Conservation (phyloP, 2,797 vertebrate genomes). For the Sebastes ruberrimus region DNA sequence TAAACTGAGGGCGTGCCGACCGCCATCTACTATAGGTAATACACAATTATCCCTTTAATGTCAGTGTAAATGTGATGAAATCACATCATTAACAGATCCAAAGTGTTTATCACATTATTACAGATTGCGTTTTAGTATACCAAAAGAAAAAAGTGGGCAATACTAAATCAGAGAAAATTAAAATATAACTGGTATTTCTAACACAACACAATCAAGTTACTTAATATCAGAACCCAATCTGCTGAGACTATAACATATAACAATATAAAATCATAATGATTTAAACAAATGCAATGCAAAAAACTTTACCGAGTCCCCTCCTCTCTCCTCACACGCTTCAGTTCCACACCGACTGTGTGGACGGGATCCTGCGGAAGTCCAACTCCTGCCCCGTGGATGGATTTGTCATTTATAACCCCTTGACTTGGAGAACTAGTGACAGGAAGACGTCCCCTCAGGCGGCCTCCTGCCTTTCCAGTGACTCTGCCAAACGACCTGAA, state of each 20-base stretch:
- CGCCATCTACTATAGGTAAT: no score
- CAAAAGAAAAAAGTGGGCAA: neutral
- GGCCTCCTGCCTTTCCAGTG: constrained; percentile 14
- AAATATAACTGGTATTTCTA: neutral
- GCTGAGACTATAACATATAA: neutral
- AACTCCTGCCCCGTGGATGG: constrained; percentile 83
- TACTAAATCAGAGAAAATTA: neutral
- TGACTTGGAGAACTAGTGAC: constrained; percentile 56
- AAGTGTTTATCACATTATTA: neutral
- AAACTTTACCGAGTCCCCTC: neutral
- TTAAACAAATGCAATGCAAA: neutral
- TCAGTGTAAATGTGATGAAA: no score
- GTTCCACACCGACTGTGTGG: constrained; percentile 83
- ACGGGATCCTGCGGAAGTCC: constrained; percentile 72
- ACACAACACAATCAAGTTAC: neutral
- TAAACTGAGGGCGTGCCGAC: no score
- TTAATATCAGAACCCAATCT: neutral
- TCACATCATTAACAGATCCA: no score
- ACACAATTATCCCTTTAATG: no score
- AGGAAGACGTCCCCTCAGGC: constrained; percentile 24
- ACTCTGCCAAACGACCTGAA: constrained; percentile 21
- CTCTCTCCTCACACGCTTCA: constrained; percentile 34
- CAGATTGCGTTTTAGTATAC: neutral
- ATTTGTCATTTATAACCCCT: constrained; percentile 76
- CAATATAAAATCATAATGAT: neutral